These are phyloP conservation scores for Dinomys branickii DNA, from an alignment of 2,113 vertebrate genomes.

Conservation along the genomic window DNA sequence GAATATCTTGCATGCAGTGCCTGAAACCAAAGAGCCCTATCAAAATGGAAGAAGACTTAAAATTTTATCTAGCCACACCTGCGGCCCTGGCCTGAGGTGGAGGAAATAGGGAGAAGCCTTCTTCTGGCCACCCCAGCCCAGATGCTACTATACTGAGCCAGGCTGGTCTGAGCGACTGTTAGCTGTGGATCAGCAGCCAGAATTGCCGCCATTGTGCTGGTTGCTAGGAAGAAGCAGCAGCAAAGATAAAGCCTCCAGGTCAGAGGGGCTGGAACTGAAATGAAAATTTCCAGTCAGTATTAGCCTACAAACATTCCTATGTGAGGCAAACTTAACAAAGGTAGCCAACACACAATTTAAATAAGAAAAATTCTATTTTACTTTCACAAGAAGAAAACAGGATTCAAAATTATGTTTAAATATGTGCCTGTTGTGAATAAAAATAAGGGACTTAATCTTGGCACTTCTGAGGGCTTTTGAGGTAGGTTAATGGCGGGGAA, in stretches of 20 bases:
- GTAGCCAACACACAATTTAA: not conserved
- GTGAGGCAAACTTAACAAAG: not conserved
- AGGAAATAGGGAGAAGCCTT: not conserved
- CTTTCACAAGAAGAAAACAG: not conserved
- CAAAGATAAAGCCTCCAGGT: not conserved
- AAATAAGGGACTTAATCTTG: not conserved
- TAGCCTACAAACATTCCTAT: not conserved
- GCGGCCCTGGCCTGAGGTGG: not conserved
- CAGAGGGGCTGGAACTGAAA: not conserved
- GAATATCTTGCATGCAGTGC: not conserved
- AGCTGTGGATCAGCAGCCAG: not conserved
- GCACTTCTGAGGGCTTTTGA: not conserved
- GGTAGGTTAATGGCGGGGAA: not conserved
- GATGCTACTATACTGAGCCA: not conserved
- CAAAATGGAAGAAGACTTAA: not conserved
- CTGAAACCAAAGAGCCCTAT: not conserved
- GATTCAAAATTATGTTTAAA: not conserved
- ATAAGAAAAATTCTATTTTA: slow-evolving; percentile 15
- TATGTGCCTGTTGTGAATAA: not conserved
- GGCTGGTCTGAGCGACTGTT: not conserved
- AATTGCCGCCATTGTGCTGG: not conserved
- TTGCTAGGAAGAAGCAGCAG: not conserved
- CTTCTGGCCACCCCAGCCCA: not conserved
- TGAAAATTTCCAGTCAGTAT: not conserved
- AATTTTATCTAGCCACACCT: not conserved